Base-by-base conservation (phyloP, 2,113 vertebrate species). In the Oryzias melastigma region DNA sequence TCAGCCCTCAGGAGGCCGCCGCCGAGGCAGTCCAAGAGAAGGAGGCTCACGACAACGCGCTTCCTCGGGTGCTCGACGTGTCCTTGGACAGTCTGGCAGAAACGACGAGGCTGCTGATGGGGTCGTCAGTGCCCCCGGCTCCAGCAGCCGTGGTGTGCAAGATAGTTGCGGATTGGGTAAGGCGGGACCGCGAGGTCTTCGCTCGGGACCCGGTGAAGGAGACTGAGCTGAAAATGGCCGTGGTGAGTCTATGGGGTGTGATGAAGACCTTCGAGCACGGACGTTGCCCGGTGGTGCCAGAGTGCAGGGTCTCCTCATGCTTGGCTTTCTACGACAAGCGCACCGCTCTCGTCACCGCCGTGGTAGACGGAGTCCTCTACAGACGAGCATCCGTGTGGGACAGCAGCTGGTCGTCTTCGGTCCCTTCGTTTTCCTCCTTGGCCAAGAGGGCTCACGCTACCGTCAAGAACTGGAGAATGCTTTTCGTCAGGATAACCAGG, bases 231-330 rank as follows among this genome's bases (percentile, higher is more conserved):
- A 69, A 69, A 2, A 55, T 69, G 16, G 58, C 58, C 0, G 13
- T 12, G 2, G 58, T 69, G 4, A 3, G 51, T 14, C 51, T 69
- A 16, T 69, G 66, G 66, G 58, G 52, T 0, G 58, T 55, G 16
- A 55, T 69, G 49, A 69, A 67, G 8, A 67, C 55, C 1, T 58
- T 67, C 5, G 55, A 67, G 3, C 41, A 58, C 24, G 55, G 64
- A 0, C 44, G 58, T 0, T 69, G 52, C 25, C 66, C 66, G 1
- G 17, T 69, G 0, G 1, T 69, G 7, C 66, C 66, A 0, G 52
- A 69, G 22, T 69, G 66, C 5, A 42, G 13, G 0, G 44, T 20
- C 4, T 42, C 17, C 0, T 5, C 25, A 0, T 69, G 58, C 1
- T 1, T 69, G 7, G 58, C 66, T 0, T 69, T 69, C 44, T 69